These are phyloP conservation scores for Chironomus striatipennis DNA, from an alignment of 1,140 invertebrate genomes.

Conservation along the genomic window DNA sequence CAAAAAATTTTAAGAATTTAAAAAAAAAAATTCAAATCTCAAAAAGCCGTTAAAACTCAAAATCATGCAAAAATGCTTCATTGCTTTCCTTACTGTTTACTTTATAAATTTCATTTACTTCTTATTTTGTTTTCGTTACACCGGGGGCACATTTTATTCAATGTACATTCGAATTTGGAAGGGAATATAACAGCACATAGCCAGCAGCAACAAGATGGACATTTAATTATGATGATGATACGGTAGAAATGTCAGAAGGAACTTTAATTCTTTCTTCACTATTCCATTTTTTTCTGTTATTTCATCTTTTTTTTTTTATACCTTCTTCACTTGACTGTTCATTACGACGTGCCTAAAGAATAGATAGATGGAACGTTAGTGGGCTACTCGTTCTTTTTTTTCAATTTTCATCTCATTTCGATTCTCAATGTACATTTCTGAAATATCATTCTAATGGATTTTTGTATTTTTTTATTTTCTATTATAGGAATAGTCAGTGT, in stretches of 20 bases:
- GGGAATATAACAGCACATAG: no score
- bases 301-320: not conserved
- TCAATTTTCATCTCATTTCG: not conserved
- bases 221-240: conserved; percentile 23
- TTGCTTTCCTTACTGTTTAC: not conserved
- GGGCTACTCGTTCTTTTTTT: not conserved
- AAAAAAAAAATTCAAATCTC: no score
- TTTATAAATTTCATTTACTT: not conserved
- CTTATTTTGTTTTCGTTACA: not conserved
- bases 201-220: not conserved
- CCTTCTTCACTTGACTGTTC: not conserved
- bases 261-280: not conserved
- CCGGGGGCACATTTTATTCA: no score
- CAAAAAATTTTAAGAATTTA: no score
- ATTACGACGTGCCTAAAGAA: not conserved
- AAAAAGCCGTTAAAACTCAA: no score
- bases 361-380: no score
- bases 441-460: not conserved
- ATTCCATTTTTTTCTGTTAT: not conserved
- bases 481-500: not conserved
- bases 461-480: not conserved
- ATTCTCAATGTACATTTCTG: not conserved
- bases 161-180: no score
- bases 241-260: not conserved
- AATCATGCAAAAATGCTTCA: no score